These are phyloP conservation scores for Nothocercus julius DNA, from an alignment of 2,113 vertebrate species.

Conservation along the genomic window DNA sequence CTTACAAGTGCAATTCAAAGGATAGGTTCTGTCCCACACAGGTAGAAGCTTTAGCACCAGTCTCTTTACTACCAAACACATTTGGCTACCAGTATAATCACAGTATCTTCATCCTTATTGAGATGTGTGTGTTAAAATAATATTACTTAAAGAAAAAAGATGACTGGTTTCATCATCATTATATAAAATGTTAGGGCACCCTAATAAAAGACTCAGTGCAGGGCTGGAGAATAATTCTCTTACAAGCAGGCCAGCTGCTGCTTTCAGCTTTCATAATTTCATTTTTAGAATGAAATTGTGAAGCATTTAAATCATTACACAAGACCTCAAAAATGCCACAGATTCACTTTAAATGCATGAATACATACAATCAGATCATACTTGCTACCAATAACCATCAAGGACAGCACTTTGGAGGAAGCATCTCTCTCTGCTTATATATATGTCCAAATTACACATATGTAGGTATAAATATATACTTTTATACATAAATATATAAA, in stretches of 20 bases:
- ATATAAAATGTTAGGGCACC: too few relatives aligned
- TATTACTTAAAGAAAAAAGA: neutral
- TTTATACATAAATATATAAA: too few relatives aligned
- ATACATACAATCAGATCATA: neutral
- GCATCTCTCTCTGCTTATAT: neutral
- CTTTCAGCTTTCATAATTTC: neutral
- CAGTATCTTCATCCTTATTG: neutral
- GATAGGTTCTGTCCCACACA: neutral
- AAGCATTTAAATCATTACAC: neutral
- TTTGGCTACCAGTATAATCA: neutral
- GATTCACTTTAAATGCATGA: neutral
- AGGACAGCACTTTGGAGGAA: neutral
- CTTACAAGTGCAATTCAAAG: neutral
- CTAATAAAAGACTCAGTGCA: neutral
- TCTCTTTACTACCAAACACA: neutral
- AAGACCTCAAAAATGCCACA: neutral
- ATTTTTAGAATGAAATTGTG: neutral
- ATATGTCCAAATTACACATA: too few relatives aligned
- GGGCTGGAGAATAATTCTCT: neutral
- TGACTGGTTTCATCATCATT: neutral
- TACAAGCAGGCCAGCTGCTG: neutral
- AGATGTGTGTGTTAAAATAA: neutral
- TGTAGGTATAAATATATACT: too few relatives aligned
- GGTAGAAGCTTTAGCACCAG: neutral
- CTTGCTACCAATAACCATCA: too few relatives aligned